These are phyloP conservation scores for Osmerus eperlanus DNA, from an alignment of 2,113 vertebrate species.

Conservation along the genomic window DNA sequence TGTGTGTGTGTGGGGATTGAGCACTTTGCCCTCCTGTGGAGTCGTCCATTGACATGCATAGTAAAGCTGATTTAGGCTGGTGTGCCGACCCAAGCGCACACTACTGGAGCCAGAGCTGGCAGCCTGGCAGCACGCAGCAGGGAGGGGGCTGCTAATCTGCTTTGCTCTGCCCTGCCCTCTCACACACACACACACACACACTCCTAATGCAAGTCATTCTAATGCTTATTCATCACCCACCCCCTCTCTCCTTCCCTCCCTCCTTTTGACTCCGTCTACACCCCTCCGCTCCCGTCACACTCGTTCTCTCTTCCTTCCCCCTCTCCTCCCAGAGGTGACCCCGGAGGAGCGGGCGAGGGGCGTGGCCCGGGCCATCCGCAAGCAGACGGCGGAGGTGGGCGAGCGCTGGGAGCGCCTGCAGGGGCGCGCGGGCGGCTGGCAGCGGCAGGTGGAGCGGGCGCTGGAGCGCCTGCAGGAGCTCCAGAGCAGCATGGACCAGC, in stretches of 20 bases:
- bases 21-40: neutral
- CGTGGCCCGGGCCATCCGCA: constrained; percentile 91
- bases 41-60: neutral
- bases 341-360: constrained; percentile 90
- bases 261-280: neutral
- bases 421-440: constrained; percentile 80
- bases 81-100: too few species aligned
- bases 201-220: too few species aligned
- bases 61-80: too few species aligned
- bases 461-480: constrained; percentile 88
- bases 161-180: too few species aligned
- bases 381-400: constrained; percentile 88
- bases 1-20: neutral
- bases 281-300: neutral
- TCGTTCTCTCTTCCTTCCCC: neutral
- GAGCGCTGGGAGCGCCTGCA: constrained; percentile 92
- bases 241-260: neutral
- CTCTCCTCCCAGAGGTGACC: constrained; percentile 74
- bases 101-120: too few species aligned
- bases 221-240: neutral
- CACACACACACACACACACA: too few species aligned
- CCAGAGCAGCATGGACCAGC: constrained; percentile 91
- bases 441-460: constrained; percentile 87
- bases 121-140: too few species aligned
- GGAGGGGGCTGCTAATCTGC: too few species aligned